Conservation (phyloP, 2,113 vertebrate genomes). For the Garra rufa region DNA sequence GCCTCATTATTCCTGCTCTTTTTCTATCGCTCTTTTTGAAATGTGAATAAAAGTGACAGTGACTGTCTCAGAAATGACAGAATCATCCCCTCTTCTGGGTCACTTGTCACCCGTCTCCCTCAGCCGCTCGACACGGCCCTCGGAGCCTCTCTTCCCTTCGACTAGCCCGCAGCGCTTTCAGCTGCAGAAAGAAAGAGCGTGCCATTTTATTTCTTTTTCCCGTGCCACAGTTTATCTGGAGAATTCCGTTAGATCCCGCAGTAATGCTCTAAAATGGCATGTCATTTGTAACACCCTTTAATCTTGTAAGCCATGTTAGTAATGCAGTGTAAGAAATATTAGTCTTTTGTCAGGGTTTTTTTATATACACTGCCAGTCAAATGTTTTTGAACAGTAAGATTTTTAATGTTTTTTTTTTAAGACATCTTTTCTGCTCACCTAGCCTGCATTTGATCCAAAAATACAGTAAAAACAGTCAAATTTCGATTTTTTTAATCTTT, state of each 20-base stretch:
- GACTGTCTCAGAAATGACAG: conserved; percentile 71
- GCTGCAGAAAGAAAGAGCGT: neutral
- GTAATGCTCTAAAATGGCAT: neutral
- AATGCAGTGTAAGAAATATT: conserved; percentile 9
- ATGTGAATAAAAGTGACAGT: conserved; percentile 79
- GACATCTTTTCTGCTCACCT: too few relatives aligned
- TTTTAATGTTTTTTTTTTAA: too few relatives aligned
- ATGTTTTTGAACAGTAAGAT: too few relatives aligned
- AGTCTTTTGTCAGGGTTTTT: neutral
- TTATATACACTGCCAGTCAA: too few relatives aligned
- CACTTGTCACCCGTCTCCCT: conserved; percentile 64
- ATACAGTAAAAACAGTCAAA: too few relatives aligned
- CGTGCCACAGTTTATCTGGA: neutral
- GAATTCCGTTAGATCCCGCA: neutral
- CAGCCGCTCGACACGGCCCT: conserved; percentile 58
- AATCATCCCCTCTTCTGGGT: conserved; percentile 74
- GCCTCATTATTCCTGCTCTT: conserved; percentile 73
- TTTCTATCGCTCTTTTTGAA: conserved; percentile 63
- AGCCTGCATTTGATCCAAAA: too few relatives aligned
- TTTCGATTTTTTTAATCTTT: too few relatives aligned
- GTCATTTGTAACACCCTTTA: conserved; percentile 10
- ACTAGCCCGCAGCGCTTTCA: conserved; percentile 58
- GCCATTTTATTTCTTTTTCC: conserved; percentile 28
- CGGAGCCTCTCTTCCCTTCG: conserved; percentile 10
- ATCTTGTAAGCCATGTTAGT: conserved; percentile 24